Base-by-base conservation (phyloP, 1,140 invertebrate species). In the Penaeus japonicus region DNA sequence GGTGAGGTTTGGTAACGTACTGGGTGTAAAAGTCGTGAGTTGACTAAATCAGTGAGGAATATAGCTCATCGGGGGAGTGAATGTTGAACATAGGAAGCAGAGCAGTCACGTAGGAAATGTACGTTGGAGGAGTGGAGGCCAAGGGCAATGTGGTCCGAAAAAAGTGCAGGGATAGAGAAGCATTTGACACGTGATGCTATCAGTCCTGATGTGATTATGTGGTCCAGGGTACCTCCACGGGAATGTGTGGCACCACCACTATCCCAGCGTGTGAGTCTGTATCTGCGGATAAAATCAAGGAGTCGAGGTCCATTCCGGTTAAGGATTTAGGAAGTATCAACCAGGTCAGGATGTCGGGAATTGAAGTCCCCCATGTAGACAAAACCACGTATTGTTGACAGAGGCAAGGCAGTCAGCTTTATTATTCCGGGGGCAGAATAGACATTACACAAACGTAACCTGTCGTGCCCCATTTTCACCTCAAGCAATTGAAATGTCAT, bases 211-310 rank as follows among this genome's bases (percentile, higher is more conserved):
- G 81, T 83, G 30, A 83, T 5, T 27, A 84, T 70, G 82, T 84
- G 82, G 54, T 84, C 82, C 4, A 84, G 24, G 27, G 82, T 84
- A 24, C 57, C 82, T 32, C 59, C 59, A 12, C 62, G 35, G 12
- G 84, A 59, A 53, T 85, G 84, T 32, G 84, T 78, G 55, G 73
- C 53, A 10, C 84, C 84, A 15, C 2, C 70, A 77, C 39, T 53
- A 53, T 85, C 73, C 84, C 84, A 85, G 24, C 73, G 84, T 27
- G 84, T 85, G 24, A 77, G 84, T 57, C 78, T 35, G 39, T 78
- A 15, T 17, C 73, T 47, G 47, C 2, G 22, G 24, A 65, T 75
- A 73, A 77, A 85, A 27, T 78, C 39, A 27, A 85, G 65, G 22
- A 85, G 84, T 54, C 17, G 65, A 85, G n/a, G n/a, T n/a, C n/a